phyloP scores from a whole-genome alignment of 1,140 invertebrate species.

The Drosophila bocqueti region DNA sequence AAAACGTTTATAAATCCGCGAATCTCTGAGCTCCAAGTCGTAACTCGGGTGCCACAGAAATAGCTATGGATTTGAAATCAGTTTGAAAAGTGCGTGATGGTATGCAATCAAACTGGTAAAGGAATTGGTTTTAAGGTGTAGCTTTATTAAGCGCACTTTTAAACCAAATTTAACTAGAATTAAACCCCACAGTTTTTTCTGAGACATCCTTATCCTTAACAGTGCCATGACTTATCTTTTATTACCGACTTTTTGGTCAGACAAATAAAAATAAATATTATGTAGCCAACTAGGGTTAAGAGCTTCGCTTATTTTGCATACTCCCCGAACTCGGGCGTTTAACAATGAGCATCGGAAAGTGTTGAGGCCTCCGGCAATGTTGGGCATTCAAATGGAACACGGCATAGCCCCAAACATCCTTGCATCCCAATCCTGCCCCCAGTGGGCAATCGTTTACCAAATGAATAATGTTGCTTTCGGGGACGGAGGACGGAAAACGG shows the following conservation, averaged over 20 bases:
- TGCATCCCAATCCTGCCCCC: constrained; percentile 1
- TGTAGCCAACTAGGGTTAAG: constrained; percentile 1
- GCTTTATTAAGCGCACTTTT: neutral
- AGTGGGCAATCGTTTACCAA: constrained; percentile 48
- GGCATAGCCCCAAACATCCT: neutral
- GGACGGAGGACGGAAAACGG: neutral
- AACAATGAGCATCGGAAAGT: constrained; percentile 24
- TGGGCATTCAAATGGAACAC: constrained; percentile 34
- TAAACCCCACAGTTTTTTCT: too few relatives aligned
- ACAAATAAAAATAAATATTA: constrained; percentile 7
- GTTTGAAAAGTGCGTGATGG: neutral
- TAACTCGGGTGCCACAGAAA: neutral
- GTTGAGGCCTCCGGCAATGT: constrained; percentile 15
- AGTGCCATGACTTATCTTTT: neutral
- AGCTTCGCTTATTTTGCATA: constrained; percentile 25
- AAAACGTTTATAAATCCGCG: neutral
- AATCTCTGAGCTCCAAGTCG: neutral
- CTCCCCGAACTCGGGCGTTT: constrained; percentile 1
- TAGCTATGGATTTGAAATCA: neutral
- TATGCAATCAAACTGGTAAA: neutral
- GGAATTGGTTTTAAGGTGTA: neutral
- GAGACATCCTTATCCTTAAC: neutral
- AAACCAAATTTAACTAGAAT: neutral
- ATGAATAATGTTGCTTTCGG: constrained; percentile 51
- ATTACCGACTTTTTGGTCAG: neutral